Evolutionary conservation across 2,888 invertebrate genomes (phyloP).

Genomic region (Amitus sp.): DNA sequence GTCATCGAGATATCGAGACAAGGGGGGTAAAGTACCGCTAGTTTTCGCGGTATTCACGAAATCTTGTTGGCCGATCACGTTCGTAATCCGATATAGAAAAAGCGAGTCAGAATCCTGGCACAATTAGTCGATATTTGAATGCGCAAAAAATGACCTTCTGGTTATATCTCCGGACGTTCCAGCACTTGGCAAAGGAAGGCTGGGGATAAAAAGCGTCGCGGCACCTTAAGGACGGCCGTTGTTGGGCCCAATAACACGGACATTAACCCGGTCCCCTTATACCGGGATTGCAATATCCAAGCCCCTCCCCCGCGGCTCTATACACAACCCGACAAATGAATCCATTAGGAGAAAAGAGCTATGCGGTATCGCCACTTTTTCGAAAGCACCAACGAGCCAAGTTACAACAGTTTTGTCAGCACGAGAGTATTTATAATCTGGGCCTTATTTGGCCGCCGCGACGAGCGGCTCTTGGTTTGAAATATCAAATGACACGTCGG

Average conservation of each 20-base stretch:
- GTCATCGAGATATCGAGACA: slow-evolving; percentile 17
- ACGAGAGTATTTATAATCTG: slow-evolving; percentile 31
- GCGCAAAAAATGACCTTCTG: slow-evolving; percentile 62
- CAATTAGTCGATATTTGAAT: slow-evolving; percentile 67
- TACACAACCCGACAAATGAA: slow-evolving; percentile 33
- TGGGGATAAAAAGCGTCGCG: slow-evolving; percentile 57
- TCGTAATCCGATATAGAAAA: slow-evolving; percentile 48
- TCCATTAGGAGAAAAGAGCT: slow-evolving; percentile 34
- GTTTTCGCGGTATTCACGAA: slow-evolving; percentile 28
- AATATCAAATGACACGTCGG: slow-evolving; percentile 7
- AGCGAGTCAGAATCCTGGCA: slow-evolving; percentile 59
- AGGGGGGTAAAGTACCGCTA: slow-evolving; percentile 8
- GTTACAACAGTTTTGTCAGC: slow-evolving; percentile 38
- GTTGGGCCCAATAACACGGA: slow-evolving; percentile 60
- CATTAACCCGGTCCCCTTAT: slow-evolving; percentile 54
- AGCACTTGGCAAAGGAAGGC: slow-evolving; percentile 49
- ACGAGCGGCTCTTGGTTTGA: slow-evolving; percentile 14
- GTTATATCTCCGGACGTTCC: slow-evolving; percentile 49
- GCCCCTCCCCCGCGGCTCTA: slow-evolving; percentile 16
- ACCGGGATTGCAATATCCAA: slow-evolving; percentile 15
- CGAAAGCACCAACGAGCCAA: slow-evolving; percentile 24
- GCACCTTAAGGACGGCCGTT: slow-evolving; percentile 62
- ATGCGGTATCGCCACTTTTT: slow-evolving; percentile 37
- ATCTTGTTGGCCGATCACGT: slow-evolving; percentile 43
- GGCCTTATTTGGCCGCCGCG: slow-evolving; percentile 25